Percentiles rank a stretch among this genome's conserved stretches.
These are phyloP conservation scores for Anseranas semipalmata DNA, from an alignment of 2,113 vertebrate genomes.

Conservation along the genomic window DNA sequence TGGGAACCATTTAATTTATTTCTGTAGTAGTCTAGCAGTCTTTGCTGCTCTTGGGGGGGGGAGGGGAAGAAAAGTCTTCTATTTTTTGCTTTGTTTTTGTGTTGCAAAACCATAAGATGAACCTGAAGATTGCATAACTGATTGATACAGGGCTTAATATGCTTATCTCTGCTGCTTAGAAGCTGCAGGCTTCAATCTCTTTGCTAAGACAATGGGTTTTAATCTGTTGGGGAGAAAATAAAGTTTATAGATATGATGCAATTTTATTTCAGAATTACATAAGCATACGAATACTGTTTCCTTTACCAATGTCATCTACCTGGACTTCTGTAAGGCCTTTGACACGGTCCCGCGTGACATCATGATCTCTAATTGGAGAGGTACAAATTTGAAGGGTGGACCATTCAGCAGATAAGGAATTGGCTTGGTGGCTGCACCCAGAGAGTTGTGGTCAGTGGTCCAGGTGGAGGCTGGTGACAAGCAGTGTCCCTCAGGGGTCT, in stretches of 20 bases:
- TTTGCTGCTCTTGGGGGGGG: background rate
- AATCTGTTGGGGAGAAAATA: background rate
- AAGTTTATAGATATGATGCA: background rate
- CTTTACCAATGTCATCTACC: background rate
- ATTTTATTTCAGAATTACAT: background rate
- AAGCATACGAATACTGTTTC: background rate
- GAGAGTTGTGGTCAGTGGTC: too few species aligned
- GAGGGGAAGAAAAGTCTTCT: background rate
- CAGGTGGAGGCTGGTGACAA: too few species aligned
- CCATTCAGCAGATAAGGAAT: too few species aligned
- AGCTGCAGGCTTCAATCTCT: background rate
- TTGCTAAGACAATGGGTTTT: background rate
- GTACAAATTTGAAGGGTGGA: too few species aligned
- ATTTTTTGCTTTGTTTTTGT: background rate
- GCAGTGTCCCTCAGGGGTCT: too few species aligned
- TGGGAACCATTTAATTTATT: slow-evolving; percentile 46
- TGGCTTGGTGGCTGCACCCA: too few species aligned
- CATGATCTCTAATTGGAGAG: too few species aligned
- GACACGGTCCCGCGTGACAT: too few species aligned
- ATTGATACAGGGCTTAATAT: background rate
- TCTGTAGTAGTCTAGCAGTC: background rate
- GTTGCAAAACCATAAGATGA: background rate
- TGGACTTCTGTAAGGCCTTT: too few species aligned
- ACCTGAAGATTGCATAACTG: background rate
- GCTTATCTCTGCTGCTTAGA: background rate